These are phyloP conservation scores for Acanthococcus lagerstroemiae DNA, from an alignment of 2,888 invertebrate genomes.

Conservation along the genomic window DNA sequence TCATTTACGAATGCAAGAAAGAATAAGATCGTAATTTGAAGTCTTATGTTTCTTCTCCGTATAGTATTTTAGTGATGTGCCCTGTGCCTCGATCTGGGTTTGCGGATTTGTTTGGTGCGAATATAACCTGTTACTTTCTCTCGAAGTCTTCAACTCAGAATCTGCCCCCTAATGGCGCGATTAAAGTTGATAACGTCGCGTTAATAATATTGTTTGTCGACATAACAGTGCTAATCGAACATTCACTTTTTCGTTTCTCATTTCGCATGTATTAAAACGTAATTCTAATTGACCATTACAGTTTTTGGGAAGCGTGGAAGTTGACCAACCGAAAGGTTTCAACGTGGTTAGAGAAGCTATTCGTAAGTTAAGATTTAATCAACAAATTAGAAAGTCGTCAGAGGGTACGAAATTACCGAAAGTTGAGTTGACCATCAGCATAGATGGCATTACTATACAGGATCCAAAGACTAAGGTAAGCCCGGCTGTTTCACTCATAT, in stretches of 20 bases:
- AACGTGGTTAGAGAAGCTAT: slow-evolving; percentile 97
- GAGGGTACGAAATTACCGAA: slow-evolving; percentile 82
- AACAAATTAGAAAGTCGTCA: slow-evolving; percentile 82
- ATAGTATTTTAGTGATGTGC: no score
- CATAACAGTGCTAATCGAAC: no score
- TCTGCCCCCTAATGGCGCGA: no score
- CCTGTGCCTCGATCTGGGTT: no score
- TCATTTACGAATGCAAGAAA: no score
- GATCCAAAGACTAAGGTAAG: slow-evolving; percentile 50
- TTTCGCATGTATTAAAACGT: not conserved
- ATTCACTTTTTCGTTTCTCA: not conserved
- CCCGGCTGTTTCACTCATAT: not conserved
- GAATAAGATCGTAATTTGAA: no score
- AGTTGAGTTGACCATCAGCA: slow-evolving; percentile 91
- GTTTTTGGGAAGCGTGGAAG: slow-evolving; percentile 90
- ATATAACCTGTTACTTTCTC: no score
- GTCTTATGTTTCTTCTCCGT: no score
- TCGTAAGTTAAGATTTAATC: slow-evolving; percentile 85
- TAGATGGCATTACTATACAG: slow-evolving; percentile 90
- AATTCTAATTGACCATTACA: slow-evolving; percentile 42
- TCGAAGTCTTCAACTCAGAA: no score
- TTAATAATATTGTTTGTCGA: no score
- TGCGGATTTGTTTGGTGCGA: no score
- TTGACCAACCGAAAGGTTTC: slow-evolving; percentile 93
- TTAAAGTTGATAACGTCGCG: no score